phyloP scores from a whole-genome alignment of 2,113 vertebrate genomes.

The Anoura caudifer region DNA sequence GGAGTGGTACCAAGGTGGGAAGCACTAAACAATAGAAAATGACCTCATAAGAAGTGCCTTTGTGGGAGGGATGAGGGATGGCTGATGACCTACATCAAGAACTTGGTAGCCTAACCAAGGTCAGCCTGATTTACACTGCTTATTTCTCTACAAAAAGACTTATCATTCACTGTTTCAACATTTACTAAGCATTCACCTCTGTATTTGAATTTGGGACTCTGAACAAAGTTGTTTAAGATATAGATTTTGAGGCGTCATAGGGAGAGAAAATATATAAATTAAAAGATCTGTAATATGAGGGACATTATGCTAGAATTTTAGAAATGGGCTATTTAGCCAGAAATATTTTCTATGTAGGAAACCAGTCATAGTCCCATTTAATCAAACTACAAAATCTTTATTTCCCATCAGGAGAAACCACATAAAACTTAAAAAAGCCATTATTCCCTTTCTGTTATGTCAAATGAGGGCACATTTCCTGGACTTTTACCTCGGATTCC shows the following conservation, averaged over 20 bases:
- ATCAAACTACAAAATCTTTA: conserved; percentile 13
- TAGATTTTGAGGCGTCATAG: neutral
- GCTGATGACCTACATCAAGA: neutral
- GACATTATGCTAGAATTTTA: neutral
- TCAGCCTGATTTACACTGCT: neutral
- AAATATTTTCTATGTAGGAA: conserved; percentile 17
- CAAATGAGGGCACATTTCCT: neutral
- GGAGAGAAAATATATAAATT: neutral
- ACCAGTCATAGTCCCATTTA: conserved; percentile 25
- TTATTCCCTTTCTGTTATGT: neutral
- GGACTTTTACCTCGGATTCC: neutral
- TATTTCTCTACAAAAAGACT: neutral
- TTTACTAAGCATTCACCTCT: neutral
- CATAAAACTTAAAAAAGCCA: neutral
- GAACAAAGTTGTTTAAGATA: conserved; percentile 13
- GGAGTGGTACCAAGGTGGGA: neutral
- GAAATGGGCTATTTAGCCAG: conserved; percentile 24
- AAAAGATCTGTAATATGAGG: neutral
- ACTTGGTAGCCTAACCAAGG: neutral
- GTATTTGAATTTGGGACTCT: neutral
- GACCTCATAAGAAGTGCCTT: neutral
- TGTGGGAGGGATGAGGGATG: neutral
- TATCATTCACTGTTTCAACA: neutral
- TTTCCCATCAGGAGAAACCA: conserved; percentile 10
- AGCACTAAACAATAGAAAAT: neutral